Percentiles rank a stretch among this genome's conserved stretches.
These are phyloP conservation scores for Hydrotaea cyrtoneurina DNA, from an alignment of 2,888 invertebrate genomes.

Conservation along the genomic window DNA sequence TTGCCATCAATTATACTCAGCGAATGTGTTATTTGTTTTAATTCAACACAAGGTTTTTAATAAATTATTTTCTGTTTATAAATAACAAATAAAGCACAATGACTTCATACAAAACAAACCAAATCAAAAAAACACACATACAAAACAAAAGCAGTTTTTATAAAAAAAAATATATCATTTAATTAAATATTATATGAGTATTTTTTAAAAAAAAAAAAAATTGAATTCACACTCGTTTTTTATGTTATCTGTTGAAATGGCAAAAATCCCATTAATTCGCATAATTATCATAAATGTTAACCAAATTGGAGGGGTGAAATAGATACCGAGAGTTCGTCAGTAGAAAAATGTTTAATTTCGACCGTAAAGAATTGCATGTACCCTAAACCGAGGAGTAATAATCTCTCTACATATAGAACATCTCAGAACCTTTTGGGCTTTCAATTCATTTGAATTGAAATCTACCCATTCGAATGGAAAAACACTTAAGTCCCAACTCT, in stretches of 20 bases:
- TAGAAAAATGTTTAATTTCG: no score
- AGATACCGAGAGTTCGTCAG: neutral
- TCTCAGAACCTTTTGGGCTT: constrained; percentile 9
- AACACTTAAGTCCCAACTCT: no score
- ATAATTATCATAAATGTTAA: neutral
- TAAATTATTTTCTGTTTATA: constrained; percentile 5
- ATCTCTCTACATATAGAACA: neutral
- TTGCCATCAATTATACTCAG: constrained; percentile 39
- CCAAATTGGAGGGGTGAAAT: neutral
- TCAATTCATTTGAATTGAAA: no score
- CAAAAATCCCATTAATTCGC: constrained; percentile 9
- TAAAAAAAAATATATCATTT: constrained; percentile 29
- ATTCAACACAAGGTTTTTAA: constrained; percentile 1
- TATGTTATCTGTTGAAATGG: neutral
- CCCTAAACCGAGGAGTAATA: neutral
- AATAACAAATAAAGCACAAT: neutral
- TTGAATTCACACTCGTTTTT: neutral
- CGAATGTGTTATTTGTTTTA: neutral
- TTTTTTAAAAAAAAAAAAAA: neutral
- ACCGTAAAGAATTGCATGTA: no score
- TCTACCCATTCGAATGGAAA: no score
- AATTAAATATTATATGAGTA: constrained; percentile 23
- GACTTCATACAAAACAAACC: neutral
- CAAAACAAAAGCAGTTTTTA: constrained; percentile 6
- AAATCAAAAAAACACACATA: neutral